phyloP scores from a whole-genome alignment of 2,888 invertebrate genomes.

The Mythimna vitellina region DNA sequence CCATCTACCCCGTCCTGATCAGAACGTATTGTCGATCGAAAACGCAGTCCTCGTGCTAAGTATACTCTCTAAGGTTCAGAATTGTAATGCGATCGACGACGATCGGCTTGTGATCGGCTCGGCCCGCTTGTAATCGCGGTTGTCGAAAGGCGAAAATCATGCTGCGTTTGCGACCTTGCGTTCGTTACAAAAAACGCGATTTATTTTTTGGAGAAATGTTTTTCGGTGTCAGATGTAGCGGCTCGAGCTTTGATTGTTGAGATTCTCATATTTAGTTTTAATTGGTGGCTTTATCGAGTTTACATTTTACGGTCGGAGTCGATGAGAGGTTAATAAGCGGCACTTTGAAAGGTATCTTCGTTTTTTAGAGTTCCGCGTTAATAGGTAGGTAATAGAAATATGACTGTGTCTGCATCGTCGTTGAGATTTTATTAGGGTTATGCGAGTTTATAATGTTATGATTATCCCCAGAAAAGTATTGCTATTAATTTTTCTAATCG shows the following conservation, averaged over 20 bases:
- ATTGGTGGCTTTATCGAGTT: conserved; percentile 91
- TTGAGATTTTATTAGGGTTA: conserved; percentile 81
- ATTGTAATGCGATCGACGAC: conserved; percentile 62
- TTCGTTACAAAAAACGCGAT: conserved; percentile 86
- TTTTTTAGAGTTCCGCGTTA: conserved; percentile 88
- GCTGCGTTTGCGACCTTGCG: conserved; percentile 88
- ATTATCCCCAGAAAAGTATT: conserved; percentile 60
- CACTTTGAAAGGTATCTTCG: conserved; percentile 88
- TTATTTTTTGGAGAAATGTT: conserved; percentile 87
- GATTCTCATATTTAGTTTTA: conserved; percentile 91
- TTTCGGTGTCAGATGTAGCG: conserved; percentile 89
- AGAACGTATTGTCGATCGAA: conserved; percentile 72
- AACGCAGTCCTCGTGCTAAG: conserved; percentile 67
- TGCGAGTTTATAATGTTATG: conserved; percentile 68
- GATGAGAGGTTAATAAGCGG: conserved; percentile 91
- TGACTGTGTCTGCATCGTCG: conserved; percentile 78
- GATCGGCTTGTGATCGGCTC: conserved; percentile 64
- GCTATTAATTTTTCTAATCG: conserved; percentile 56
- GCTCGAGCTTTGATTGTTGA: conserved; percentile 89
- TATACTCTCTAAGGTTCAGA: conserved; percentile 76
- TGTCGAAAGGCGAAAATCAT: conserved; percentile 89
- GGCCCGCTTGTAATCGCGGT: conserved; percentile 75
- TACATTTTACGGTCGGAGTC: conserved; percentile 90
- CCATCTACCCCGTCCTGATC: conserved; percentile 85
- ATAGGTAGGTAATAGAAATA: conserved; percentile 82